Percentiles rank a stretch among this genome's conserved stretches.
Conservation (phyloP, 1,140 invertebrate species). For the Dendroctonus valens region DNA sequence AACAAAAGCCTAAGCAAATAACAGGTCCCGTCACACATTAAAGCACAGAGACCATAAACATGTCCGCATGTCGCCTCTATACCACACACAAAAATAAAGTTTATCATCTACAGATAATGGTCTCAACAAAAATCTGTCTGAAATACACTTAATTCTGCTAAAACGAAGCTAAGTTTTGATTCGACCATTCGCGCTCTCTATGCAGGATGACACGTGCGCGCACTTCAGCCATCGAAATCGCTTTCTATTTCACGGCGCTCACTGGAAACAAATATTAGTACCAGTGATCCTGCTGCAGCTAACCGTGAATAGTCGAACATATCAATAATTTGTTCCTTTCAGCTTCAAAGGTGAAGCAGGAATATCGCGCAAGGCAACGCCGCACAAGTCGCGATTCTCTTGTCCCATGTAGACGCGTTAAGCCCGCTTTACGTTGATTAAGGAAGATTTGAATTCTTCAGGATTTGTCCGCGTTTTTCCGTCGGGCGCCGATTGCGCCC, state of each 20-base stretch:
- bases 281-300: not conserved
- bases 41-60: constrained; percentile 19
- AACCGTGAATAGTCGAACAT: not conserved
- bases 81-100: constrained; percentile 28
- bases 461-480: constrained; percentile 8
- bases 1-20: constrained; percentile 9
- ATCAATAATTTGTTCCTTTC: constrained; percentile 21
- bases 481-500: constrained; percentile 3
- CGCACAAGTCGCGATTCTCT: constrained; percentile 21
- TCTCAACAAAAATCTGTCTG: constrained; percentile 29
- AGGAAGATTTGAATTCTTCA: constrained; percentile 26
- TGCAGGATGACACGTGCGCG: constrained; percentile 14
- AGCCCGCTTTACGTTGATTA: constrained; percentile 22
- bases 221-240: constrained; percentile 15
- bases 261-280: constrained; percentile 17
- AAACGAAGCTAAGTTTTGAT: constrained; percentile 30
- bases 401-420: constrained; percentile 22
- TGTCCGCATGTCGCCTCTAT: not conserved
- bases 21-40: constrained; percentile 12
- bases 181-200: not conserved
- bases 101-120: constrained; percentile 32
- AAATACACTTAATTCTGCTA: constrained; percentile 29
- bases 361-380: constrained; percentile 29
- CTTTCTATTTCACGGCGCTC: constrained; percentile 26
- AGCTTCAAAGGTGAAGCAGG: constrained; percentile 25